A percentile compares a stretch with the other conserved stretches of the same genome.
phyloP scores from a whole-genome alignment of 2,113 vertebrate species.

The Camarhynchus parvulus region DNA sequence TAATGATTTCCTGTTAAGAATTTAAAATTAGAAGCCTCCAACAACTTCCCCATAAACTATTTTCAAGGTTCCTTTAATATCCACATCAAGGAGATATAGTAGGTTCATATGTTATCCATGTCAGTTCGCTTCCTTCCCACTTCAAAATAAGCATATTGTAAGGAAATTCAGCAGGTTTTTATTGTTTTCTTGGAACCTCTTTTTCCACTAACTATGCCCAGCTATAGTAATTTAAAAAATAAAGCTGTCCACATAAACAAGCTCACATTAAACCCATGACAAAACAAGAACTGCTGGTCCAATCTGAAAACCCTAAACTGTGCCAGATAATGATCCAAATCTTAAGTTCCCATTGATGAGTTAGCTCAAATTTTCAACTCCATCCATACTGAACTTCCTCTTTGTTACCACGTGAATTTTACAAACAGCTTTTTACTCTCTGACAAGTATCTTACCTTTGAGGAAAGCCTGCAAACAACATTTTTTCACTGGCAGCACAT shows the following conservation, averaged over 20 bases:
- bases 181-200: slow-evolving; percentile 28
- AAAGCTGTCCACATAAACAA: not conserved
- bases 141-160: slow-evolving; percentile 51
- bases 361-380: not conserved
- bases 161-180: slow-evolving; percentile 50
- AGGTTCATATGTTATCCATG: slow-evolving; percentile 67
- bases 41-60: slow-evolving; percentile 69
- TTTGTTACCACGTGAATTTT: not conserved
- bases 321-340: not conserved
- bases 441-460: not conserved
- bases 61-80: slow-evolving; percentile 70
- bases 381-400: not conserved
- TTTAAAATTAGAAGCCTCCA: slow-evolving; percentile 72
- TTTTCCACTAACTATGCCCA: not conserved
- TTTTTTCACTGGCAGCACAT: not conserved
- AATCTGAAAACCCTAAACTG: not conserved
- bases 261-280: not conserved
- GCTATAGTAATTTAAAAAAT: not conserved
- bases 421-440: not conserved
- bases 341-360: not conserved
- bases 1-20: slow-evolving; percentile 68
- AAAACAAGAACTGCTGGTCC: not conserved
- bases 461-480: not conserved
- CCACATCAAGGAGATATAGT: slow-evolving; percentile 67
- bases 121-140: slow-evolving; percentile 56